Base-by-base conservation (phyloP, 2,113 vertebrate species). In the Cinclus cinclus region DNA sequence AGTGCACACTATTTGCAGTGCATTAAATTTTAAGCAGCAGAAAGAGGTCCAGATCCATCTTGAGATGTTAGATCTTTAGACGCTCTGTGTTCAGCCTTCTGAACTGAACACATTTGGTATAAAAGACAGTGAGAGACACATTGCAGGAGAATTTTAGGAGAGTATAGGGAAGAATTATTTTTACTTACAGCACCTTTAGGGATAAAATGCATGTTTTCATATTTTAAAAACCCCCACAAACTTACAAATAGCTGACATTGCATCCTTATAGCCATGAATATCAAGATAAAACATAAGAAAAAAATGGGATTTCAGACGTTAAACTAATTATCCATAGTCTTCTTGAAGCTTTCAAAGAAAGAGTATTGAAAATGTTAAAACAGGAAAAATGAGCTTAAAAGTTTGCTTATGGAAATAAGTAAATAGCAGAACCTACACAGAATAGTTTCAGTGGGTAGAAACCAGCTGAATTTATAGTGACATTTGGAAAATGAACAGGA, bases 331-430 rank as follows among this genome's bases (percentile, higher is more conserved):
- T 77, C 63, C 11, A 58, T 30, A 18, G 42, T 76, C 44, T 18
- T 91, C 81, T 90, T 71, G 87, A 96, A 78, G 41, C 42, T 49
- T 93, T 95, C 31, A 69, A 89, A 62, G 77, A 91, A 56, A 74
- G 28, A 63, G 28, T 69, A 82, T 64, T 55, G 41, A 87, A 82
- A 90, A 82, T 63, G 9, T 30, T 77, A 59, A 37, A 81, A 52
- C 5, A 23, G 46, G 24, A 67, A 33, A 89, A 83, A 70, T 42
- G 1, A 80, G 14, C 37, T 70, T 50, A n/a, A 27, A 75, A 79
- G 15, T 74, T 75, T 89, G 5, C 15, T 86, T 65, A 63, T 46
- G 18, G 20, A 87, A 71, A 71, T 68, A 73, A 56, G 9, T 33
- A 85, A 92, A 83, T 21, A 69, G 42, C 27, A 92, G 22, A 82